Conservation (phyloP, 2,113 vertebrate genomes). For the Thryonomys swinderianus region DNA sequence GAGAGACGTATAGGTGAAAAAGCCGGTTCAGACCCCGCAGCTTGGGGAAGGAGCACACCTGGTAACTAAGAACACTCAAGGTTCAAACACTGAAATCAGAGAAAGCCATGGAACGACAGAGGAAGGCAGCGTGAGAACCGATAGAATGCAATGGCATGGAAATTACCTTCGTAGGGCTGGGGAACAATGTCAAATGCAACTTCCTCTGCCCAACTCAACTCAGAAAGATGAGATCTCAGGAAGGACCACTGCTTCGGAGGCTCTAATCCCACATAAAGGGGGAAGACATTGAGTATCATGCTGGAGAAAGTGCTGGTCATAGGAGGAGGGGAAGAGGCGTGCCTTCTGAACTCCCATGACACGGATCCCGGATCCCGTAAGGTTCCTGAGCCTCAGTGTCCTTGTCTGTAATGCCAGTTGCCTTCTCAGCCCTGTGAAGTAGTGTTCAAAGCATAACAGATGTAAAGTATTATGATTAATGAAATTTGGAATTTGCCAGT, state of each 20-base stretch:
- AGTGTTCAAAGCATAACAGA: background rate
- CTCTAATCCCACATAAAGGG: background rate
- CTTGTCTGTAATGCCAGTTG: background rate
- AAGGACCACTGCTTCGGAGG: background rate
- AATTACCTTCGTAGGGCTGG: background rate
- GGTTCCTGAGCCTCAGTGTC: background rate
- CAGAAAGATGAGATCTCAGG: slow-evolving; percentile 5
- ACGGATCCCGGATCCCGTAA: background rate
- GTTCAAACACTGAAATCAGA: background rate
- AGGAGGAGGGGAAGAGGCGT: background rate
- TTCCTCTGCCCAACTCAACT: background rate
- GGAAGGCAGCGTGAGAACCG: background rate
- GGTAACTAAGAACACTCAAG: background rate
- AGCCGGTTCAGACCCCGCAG: background rate
- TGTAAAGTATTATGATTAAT: background rate
- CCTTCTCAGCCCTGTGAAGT: background rate
- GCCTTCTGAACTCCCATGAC: background rate
- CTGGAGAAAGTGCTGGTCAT: background rate
- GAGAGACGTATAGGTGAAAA: background rate
- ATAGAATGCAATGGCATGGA: background rate
- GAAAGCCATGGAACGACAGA: background rate
- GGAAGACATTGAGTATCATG: background rate
- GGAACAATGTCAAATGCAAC: background rate
- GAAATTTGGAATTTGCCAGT: background rate
- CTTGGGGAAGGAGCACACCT: background rate